Conservation (phyloP, 2,888 invertebrate genomes). For the Pachycephus smyrnensis region DNA sequence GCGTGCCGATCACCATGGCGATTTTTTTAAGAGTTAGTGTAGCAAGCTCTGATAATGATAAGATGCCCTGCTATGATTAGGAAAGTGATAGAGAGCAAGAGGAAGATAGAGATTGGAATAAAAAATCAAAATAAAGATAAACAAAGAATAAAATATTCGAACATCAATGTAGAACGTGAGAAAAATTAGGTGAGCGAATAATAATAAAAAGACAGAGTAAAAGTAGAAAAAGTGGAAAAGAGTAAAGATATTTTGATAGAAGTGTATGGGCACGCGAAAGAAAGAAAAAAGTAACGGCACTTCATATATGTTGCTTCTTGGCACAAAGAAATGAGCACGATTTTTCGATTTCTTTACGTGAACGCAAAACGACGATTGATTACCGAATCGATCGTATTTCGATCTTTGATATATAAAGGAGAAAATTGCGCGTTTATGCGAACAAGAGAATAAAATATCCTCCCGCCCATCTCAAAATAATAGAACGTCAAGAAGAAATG, state of each 20-base stretch:
- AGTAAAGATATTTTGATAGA: too few relatives aligned
- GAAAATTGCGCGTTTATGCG: background rate
- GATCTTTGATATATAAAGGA: too few relatives aligned
- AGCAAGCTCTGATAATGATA: slow-evolving; percentile 42
- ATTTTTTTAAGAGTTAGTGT: slow-evolving; percentile 46
- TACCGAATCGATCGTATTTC: background rate
- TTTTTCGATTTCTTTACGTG: background rate
- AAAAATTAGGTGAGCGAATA: background rate
- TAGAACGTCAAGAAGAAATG: background rate
- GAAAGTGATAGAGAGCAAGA: slow-evolving; percentile 23
- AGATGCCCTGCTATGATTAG: slow-evolving; percentile 40
- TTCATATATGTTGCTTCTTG: slow-evolving; percentile 34
- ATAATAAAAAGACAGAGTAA: too few relatives aligned
- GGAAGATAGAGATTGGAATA: background rate
- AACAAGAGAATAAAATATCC: background rate
- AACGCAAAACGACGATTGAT: slow-evolving; percentile 1
- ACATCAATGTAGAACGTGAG: background rate
- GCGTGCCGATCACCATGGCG: slow-evolving; percentile 11
- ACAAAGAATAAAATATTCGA: background rate
- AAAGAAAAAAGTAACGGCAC: slow-evolving; percentile 43
- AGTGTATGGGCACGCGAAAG: slow-evolving; percentile 9
- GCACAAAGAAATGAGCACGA: too few relatives aligned
- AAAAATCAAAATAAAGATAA: slow-evolving; percentile 12
- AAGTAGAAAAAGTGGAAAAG: too few relatives aligned
- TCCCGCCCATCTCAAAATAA: background rate